Evolutionary conservation across 2,797 vertebrate genomes (phyloP).

Genomic region (Acrocephalus scirpaceus): DNA sequence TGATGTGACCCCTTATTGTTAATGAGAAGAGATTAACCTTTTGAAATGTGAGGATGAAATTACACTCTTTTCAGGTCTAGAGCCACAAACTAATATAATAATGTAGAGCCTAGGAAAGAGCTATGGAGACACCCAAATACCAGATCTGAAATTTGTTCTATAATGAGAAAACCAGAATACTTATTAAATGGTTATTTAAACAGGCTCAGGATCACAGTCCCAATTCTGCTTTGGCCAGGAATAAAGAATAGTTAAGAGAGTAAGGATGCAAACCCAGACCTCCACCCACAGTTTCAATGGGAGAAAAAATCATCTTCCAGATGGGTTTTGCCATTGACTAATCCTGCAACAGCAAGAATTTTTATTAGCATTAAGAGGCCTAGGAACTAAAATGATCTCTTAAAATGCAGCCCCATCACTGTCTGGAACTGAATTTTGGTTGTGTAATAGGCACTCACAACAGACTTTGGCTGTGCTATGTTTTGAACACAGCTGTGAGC

Average conservation of each 20-base stretch:
- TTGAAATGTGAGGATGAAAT: slow-evolving; percentile 38
- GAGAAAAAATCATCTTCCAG: neutral
- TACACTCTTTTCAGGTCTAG: neutral
- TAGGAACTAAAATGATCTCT: neutral
- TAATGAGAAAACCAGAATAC: neutral
- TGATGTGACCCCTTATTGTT: neutral
- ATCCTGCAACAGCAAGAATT: neutral
- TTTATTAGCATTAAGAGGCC: neutral
- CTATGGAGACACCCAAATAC: neutral
- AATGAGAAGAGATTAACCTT: slow-evolving; percentile 23
- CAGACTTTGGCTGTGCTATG: neutral
- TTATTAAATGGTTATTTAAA: neutral
- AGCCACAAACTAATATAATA: neutral
- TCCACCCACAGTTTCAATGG: neutral
- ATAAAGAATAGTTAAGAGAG: neutral
- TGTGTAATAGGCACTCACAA: neutral
- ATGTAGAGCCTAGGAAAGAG: neutral
- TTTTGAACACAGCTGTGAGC: slow-evolving; percentile 6
- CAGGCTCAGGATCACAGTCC: neutral
- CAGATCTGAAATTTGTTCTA: neutral
- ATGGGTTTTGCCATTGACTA: neutral
- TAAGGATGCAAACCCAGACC: neutral
- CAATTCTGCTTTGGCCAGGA: neutral
- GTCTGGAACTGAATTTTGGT: slow-evolving; percentile 8
- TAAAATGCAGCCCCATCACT: neutral